Base-by-base conservation (phyloP, 2,113 vertebrate genomes). In the Burhinus bistriatus region DNA sequence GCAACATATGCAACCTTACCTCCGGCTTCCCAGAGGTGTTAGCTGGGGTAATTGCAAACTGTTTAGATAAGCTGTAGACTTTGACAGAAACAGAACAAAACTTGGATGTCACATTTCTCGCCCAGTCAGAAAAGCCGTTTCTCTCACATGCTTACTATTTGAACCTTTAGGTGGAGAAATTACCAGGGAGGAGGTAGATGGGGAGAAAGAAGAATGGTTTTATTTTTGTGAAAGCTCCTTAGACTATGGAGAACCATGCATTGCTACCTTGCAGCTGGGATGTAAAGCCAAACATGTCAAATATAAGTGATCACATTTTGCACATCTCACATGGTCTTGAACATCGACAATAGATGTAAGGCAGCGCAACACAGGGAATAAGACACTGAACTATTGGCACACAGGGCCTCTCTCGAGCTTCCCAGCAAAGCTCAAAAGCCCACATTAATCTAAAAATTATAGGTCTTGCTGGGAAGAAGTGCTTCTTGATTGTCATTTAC, bases 21-120 rank as follows among this genome's bases (percentile, higher is more conserved):
- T 85, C 52, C 5, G 12, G 54, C 78, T 93, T 96, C 93, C 95
- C 95, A 82, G 73, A 90, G 75, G 95, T 93, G 91, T 79, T 89
- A 57, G 69, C 0, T 61, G 30, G 58, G 25, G 57, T 93, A 91
- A 95, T 79, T 85, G 89, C 87, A 90, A 54, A 68, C 77, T 90
- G 62, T 65, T 87, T 80, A 65, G 82, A 83, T 90, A 91, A 90
- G 52, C 32, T 68, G 29, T 40, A 68, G 83, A 42, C 73, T 66
- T 68, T 75, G 80, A 89, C 84, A 87, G 87, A 52, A 96, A 64
- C 11, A 55, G 73, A 91, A 45, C 1, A 5, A 57, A 87, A 79
- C 6, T 42, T 38, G 47, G 42, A 82, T 82, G 68, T 87, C 89
- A 57, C 49, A 11, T 80, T 90, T 89, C 90, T 87, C 52, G 66